A percentile compares a stretch with the other conserved stretches of the same genome.
phyloP scores from a whole-genome alignment of 1,140 invertebrate genomes.

The Drosophila setifemur region DNA sequence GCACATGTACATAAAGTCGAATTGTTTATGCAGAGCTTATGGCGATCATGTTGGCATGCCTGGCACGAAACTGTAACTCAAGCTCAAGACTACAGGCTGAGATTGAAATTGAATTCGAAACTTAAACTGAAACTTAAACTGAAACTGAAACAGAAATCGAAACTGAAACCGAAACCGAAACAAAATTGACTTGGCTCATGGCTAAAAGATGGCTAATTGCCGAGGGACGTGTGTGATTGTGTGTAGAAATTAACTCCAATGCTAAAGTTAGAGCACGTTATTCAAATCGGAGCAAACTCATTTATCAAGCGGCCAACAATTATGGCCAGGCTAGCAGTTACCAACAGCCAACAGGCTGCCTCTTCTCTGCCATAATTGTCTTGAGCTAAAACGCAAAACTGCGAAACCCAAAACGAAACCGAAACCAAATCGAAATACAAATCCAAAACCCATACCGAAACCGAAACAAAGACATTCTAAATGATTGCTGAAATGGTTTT shows the following conservation, averaged over 20 bases:
- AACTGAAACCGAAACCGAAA: constrained; percentile 27
- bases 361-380: constrained; percentile 30
- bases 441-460: not conserved
- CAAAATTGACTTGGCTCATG: constrained; percentile 51
- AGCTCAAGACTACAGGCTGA: not conserved
- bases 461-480: constrained; percentile 3
- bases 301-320: constrained; percentile 51
- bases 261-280: constrained; percentile 61
- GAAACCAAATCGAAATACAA: too few species aligned
- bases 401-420: not conserved
- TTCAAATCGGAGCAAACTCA: constrained; percentile 71
- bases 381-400: not conserved
- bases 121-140: constrained; percentile 2
- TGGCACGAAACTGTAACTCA: constrained; percentile 47
- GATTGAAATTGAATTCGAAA: constrained; percentile 6
- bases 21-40: constrained; percentile 56
- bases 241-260: constrained; percentile 66
- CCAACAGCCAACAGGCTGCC: too few species aligned
- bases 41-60: constrained; percentile 49
- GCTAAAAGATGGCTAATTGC: constrained; percentile 74
- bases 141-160: constrained; percentile 13
- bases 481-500: constrained; percentile 2
- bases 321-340: not conserved
- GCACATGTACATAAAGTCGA: constrained; percentile 45
- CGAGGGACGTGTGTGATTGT: constrained; percentile 51